phyloP scores from a whole-genome alignment of 2,888 invertebrate species.

The Ormyrus labotus region DNA sequence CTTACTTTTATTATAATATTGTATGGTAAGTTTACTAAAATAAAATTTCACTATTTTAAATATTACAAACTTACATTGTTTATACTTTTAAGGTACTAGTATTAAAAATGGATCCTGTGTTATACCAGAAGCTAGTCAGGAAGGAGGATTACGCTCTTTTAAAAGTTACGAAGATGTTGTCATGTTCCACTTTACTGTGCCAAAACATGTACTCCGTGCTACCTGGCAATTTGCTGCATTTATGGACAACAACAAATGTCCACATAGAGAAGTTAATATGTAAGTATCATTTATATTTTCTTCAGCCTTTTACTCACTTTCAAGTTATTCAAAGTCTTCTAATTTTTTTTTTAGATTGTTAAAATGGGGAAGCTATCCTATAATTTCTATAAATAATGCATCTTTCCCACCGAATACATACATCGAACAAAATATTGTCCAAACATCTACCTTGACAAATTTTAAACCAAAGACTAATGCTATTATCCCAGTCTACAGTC shows the following conservation, averaged over 20 bases:
- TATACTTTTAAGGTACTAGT: conserved; percentile 20
- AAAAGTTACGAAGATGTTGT: conserved; percentile 76
- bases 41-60: neutral
- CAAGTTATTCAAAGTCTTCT: too few species aligned
- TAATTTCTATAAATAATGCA: conserved; percentile 77
- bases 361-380: conserved; percentile 78
- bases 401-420: conserved; percentile 75
- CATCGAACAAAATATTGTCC: conserved; percentile 67
- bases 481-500: conserved; percentile 75
- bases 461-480: conserved; percentile 74
- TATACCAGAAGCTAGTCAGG: conserved; percentile 76
- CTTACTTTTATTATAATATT: neutral
- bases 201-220: conserved; percentile 75
- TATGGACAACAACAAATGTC: conserved; percentile 75
- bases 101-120: conserved; percentile 40
- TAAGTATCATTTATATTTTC: conserved; percentile 62
- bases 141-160: conserved; percentile 75
- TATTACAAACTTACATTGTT: neutral
- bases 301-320: too few species aligned
- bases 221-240: conserved; percentile 78
- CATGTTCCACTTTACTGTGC: conserved; percentile 76
- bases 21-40: conserved; percentile 16
- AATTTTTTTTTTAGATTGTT: conserved; percentile 74
- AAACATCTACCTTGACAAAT: conserved; percentile 69
- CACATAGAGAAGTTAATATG: conserved; percentile 75